Evolutionary conservation across 2,888 invertebrate species (phyloP).

Genomic region (Drosophila monieri): DNA sequence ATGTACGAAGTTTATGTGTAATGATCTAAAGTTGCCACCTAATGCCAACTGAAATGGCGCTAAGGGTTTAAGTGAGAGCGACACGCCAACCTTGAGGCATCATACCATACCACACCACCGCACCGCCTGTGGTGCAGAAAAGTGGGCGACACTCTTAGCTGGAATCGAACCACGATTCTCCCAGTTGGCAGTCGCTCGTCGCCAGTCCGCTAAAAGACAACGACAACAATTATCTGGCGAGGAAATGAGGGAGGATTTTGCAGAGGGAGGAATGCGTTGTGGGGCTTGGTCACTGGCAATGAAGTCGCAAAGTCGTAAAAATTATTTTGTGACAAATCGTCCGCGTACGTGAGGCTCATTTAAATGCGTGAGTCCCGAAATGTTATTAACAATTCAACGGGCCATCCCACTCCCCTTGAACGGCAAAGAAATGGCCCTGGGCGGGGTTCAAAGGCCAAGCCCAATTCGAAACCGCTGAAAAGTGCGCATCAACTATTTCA

Average conservation of each 20-base stretch:
- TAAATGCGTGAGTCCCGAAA: constrained; percentile 74
- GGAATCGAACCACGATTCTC: constrained; percentile 62
- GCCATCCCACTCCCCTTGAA: constrained; percentile 33
- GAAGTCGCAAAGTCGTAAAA: constrained; percentile 83
- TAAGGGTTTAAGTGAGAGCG: constrained; percentile 35
- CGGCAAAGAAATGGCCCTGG: constrained; percentile 18
- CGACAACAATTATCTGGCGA: constrained; percentile 56
- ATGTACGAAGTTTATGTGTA: constrained; percentile 13
- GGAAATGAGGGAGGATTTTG: constrained; percentile 7
- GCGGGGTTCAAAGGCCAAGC: constrained; percentile 63
- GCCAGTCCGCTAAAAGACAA: constrained; percentile 14
- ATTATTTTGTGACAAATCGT: constrained; percentile 84
- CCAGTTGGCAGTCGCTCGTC: constrained; percentile 59
- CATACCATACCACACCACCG: not conserved
- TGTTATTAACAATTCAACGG: constrained; percentile 76
- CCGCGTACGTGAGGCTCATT: constrained; percentile 83
- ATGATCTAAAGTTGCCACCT: constrained; percentile 49
- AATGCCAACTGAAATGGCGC: constrained; percentile 45
- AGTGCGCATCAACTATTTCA: constrained; percentile 78
- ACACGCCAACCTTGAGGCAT: constrained; percentile 40
- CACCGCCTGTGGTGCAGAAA: constrained; percentile 36
- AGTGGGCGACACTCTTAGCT: constrained; percentile 49
- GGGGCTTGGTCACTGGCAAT: constrained; percentile 64
- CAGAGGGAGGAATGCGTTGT: constrained; percentile 3
- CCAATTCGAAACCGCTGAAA: constrained; percentile 69